These are phyloP conservation scores for Gobio gobio DNA, from an alignment of 2,113 vertebrate genomes.

Conservation along the genomic window DNA sequence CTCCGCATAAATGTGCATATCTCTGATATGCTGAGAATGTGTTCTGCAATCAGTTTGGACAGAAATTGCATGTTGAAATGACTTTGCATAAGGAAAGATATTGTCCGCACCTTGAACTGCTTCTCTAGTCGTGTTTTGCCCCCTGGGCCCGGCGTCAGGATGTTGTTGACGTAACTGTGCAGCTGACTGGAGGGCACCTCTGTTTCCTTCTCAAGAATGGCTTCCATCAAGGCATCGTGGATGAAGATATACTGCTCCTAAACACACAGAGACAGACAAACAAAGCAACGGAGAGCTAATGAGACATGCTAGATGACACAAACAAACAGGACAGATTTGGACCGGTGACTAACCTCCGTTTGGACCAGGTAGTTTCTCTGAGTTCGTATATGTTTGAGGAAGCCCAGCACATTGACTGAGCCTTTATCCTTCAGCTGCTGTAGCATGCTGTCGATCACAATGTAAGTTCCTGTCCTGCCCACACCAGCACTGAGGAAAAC, in stretches of 20 bases:
- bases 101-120: constrained; percentile 86
- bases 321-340: not conserved
- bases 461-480: constrained; percentile 94
- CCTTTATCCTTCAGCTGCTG: constrained; percentile 93
- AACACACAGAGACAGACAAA: constrained; percentile 24
- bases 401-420: constrained; percentile 90
- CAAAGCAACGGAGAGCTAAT: not conserved
- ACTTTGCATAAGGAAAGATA: not conserved
- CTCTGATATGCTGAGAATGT: not conserved
- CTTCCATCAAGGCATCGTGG: constrained; percentile 94
- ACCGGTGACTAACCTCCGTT: constrained; percentile 88
- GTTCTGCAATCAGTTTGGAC: not conserved
- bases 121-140: constrained; percentile 88
- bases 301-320: not conserved
- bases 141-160: constrained; percentile 84
- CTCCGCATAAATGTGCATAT: not conserved
- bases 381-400: constrained; percentile 96
- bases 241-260: constrained; percentile 97
- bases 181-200: constrained; percentile 87
- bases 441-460: constrained; percentile 95
- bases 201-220: constrained; percentile 90
- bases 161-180: constrained; percentile 89
- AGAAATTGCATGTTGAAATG: not conserved
- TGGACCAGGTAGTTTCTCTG: constrained; percentile 98
- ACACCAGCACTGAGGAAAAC: constrained; percentile 85